These are phyloP conservation scores for Heteronetta atricapilla DNA, from an alignment of 2,113 vertebrate species.

Conservation along the genomic window DNA sequence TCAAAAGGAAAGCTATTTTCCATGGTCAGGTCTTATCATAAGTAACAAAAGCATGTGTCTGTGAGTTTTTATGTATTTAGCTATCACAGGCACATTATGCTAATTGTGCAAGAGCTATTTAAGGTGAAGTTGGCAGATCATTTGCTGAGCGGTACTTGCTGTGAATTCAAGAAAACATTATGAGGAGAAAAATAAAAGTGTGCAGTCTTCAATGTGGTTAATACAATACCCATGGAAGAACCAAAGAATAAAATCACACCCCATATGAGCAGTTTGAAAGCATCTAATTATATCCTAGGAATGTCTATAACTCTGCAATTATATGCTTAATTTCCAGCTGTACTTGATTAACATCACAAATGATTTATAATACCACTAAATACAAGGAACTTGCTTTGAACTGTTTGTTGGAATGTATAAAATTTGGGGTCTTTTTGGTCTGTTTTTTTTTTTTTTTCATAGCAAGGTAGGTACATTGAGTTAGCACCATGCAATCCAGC, in stretches of 20 bases:
- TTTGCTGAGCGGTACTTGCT: not conserved
- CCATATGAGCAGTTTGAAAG: not conserved
- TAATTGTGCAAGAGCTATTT: not conserved
- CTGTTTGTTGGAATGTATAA: not conserved
- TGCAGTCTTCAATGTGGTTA: not conserved
- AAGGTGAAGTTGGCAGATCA: not conserved
- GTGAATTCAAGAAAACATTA: not conserved
- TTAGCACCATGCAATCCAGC: not conserved
- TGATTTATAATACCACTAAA: not conserved
- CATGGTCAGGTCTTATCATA: not conserved
- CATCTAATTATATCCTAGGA: conserved; percentile 17
- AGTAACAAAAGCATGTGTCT: not conserved
- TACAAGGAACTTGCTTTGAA: not conserved
- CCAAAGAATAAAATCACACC: not conserved
- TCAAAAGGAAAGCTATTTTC: not conserved
- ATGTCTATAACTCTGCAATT: conserved; percentile 33
- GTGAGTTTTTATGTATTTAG: not conserved
- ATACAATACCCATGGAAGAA: not conserved
- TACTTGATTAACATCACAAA: conserved; percentile 27
- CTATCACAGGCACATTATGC: not conserved
- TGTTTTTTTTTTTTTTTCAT: not conserved
- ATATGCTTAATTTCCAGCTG: conserved; percentile 46
- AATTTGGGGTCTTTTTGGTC: not conserved
- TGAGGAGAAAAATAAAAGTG: not conserved
- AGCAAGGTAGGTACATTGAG: not conserved